Evolutionary conservation across 2,797 vertebrate species (phyloP).

Genomic region (Propithecus perrieri): DNA sequence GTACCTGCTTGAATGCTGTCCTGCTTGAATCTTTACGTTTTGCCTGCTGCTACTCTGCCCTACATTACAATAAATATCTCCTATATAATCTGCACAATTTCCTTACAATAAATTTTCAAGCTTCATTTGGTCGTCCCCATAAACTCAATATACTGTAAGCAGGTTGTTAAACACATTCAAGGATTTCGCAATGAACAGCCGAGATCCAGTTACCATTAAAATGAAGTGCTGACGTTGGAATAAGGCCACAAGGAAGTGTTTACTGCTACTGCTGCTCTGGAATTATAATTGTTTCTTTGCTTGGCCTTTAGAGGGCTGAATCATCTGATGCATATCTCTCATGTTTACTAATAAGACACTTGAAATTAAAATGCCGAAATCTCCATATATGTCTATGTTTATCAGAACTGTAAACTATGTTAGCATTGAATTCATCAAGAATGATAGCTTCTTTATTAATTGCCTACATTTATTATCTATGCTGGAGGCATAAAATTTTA

Average conservation of each 20-base stretch:
- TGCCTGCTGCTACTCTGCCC: not conserved
- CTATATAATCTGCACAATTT: conserved; percentile 78
- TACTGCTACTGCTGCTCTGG: conserved; percentile 60
- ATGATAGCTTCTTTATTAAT: not conserved
- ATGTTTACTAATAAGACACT: conserved; percentile 42
- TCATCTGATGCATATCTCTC: not conserved
- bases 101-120: conserved; percentile 79
- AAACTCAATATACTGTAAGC: conserved; percentile 80
- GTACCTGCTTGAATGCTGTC: not conserved
- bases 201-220: conserved; percentile 82
- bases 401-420: not conserved
- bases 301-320: not conserved
- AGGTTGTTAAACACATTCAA: conserved; percentile 83
- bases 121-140: conserved; percentile 79
- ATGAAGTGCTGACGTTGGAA: conserved; percentile 79
- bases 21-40: not conserved
- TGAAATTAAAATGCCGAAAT: conserved; percentile 37
- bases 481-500: not conserved
- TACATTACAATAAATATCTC: conserved; percentile 72
- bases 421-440: not conserved
- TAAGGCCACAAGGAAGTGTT: conserved; percentile 74
- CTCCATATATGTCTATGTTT: not conserved
- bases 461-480: not conserved
- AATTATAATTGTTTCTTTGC: conserved; percentile 74
- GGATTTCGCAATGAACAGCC: conserved; percentile 80